Conservation (phyloP, 2,797 vertebrate species). For the Babyrousa celebensis region DNA sequence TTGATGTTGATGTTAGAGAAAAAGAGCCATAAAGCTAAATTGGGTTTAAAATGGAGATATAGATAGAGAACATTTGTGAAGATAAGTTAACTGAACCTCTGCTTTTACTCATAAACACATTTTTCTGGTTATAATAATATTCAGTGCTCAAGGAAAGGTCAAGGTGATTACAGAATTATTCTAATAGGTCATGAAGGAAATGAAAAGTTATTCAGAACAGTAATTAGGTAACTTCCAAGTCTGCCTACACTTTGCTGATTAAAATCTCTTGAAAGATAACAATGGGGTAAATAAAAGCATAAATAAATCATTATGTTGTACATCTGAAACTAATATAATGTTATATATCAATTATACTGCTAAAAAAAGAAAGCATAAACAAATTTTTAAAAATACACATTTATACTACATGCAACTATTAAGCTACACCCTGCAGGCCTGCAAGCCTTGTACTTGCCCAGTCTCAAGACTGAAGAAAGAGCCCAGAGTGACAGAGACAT, state of each 20-base stretch:
- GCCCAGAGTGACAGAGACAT: no score
- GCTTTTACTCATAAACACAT: not conserved
- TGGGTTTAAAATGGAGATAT: not conserved
- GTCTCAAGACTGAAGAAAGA: no score
- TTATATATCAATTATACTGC: not conserved
- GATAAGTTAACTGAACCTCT: not conserved
- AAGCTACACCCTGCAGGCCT: no score
- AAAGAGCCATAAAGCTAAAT: not conserved
- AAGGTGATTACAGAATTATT: constrained; percentile 22
- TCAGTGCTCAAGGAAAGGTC: not conserved
- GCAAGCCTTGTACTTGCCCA: no score
- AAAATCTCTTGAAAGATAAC: constrained; percentile 14
- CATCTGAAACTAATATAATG: not conserved
- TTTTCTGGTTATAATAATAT: constrained; percentile 48
- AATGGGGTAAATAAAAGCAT: not conserved
- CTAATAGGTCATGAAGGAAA: constrained; percentile 39
- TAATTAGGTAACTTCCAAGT: constrained; percentile 37
- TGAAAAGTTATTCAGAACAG: not conserved
- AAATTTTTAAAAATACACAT: not conserved
- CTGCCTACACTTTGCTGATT: not conserved
- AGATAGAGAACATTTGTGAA: not conserved
- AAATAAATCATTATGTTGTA: not conserved
- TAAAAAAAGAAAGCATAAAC: not conserved
- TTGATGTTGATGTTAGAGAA: not conserved
- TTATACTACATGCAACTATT: not conserved